Conservation (phyloP, 2,888 invertebrate genomes). For the Mythimna ferrago region DNA sequence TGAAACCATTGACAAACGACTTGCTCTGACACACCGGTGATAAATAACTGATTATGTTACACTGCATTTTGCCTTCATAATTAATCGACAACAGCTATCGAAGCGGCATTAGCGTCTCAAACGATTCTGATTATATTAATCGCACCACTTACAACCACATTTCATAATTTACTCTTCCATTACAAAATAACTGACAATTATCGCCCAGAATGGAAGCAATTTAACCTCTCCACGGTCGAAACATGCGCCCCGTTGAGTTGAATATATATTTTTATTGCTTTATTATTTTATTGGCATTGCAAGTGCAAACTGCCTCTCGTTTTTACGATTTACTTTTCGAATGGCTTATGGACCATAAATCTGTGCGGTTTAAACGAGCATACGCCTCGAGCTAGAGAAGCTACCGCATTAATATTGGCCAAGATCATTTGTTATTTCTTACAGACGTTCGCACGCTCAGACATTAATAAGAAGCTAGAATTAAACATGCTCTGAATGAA, state of each 20-base stretch:
- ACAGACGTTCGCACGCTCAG: constrained; percentile 51
- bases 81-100: constrained; percentile 87
- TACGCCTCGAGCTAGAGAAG: constrained; percentile 77
- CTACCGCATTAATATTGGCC: constrained; percentile 81
- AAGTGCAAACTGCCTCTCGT: constrained; percentile 82
- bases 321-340: constrained; percentile 86
- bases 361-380: constrained; percentile 78
- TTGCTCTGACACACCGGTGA: constrained; percentile 86
- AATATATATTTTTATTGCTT: constrained; percentile 83
- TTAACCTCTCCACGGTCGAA: constrained; percentile 75
- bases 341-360: constrained; percentile 81
- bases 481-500: constrained; percentile 73
- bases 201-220: constrained; percentile 78
- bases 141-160: constrained; percentile 72
- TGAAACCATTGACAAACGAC: constrained; percentile 89
- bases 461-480: constrained; percentile 68
- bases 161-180: constrained; percentile 74
- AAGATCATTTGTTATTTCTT: constrained; percentile 81
- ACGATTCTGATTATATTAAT: constrained; percentile 74
- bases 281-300: constrained; percentile 87
- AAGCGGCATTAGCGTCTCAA: constrained; percentile 75
- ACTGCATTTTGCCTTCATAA: constrained; percentile 87
- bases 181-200: constrained; percentile 78
- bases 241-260: constrained; percentile 78
- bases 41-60: constrained; percentile 90